A percentile compares a stretch with the other conserved stretches of the same genome.
phyloP scores from a whole-genome alignment of 2,888 invertebrate genomes.

The Drosophila multiciliata region DNA sequence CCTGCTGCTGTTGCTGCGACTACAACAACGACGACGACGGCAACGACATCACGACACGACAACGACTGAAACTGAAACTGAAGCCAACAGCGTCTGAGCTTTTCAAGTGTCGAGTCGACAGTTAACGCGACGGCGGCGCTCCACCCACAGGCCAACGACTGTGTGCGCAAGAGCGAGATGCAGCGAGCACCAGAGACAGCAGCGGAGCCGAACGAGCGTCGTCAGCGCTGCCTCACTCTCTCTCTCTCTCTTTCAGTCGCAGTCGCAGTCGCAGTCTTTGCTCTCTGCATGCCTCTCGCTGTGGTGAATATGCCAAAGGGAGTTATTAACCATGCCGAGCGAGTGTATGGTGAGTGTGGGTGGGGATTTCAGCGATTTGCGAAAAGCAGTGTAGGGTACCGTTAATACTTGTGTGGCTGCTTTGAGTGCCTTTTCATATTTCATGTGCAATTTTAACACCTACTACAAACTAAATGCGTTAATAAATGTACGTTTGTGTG shows the following conservation, averaged over 20 bases:
- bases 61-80: constrained; percentile 76
- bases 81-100: constrained; percentile 50
- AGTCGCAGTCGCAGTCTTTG: not conserved
- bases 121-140: constrained; percentile 28
- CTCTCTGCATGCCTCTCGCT: constrained; percentile 15
- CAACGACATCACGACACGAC: constrained; percentile 84
- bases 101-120: constrained; percentile 58
- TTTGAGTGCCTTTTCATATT: constrained; percentile 73
- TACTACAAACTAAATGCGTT: constrained; percentile 67
- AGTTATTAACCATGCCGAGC: constrained; percentile 63
- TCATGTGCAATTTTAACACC: constrained; percentile 78
- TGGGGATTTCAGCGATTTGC: not conserved
- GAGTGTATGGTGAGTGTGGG: not conserved
- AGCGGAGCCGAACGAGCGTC: constrained; percentile 41
- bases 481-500: constrained; percentile 50
- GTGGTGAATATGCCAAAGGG: constrained; percentile 67
- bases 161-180: constrained; percentile 3
- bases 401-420: constrained; percentile 28
- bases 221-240: constrained; percentile 39
- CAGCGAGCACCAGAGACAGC: not conserved
- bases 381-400: constrained; percentile 1
- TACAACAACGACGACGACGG: constrained; percentile 75
- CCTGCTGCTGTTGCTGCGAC: constrained; percentile 69
- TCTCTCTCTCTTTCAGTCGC: constrained; percentile 6
- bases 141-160: constrained; percentile 23